Evolutionary conservation across 2,797 vertebrate species (phyloP), one percentile per base, ranked within the genome.

Genomic region (Galagoides demidoff): DNA sequence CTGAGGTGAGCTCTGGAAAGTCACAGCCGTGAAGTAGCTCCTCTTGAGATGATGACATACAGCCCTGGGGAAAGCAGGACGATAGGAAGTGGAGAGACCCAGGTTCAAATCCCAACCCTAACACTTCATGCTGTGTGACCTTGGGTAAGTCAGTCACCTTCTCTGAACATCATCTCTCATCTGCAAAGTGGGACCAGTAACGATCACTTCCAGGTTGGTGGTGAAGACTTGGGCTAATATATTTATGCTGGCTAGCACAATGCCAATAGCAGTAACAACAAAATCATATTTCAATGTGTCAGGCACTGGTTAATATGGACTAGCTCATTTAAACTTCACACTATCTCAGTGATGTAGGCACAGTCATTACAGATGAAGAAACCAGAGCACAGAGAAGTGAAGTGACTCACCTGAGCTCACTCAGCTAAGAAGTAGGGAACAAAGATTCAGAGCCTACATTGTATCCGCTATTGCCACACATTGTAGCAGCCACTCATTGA

Each of bases 401-500:
- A 12, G 66, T 7, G 39, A 52, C 37, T 61, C 49, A 16, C 4
- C 31, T 3, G 70, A 89, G 76, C 23, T 52, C 81, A 3, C 13
- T 39, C 27, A 77, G 31, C 39, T 20, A 55, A 39, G 29, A 49
- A 3, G 49, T 0, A 5, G 23, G 13, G 55, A 29, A 17, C 7
- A 17, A 20, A 12, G 34, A 16, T 20, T 71, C 22, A 20, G 89
- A 34, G 9, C 12, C 61, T 4, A 1, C 23, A 1, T 16, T 11
- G 9, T 13, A 31, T 23, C 20, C 3, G 5, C 64, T 10, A 1
- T 3, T 3, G 17, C 59, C 4, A 7, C 9, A 17, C 1, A 3
- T 19, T 0, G 1, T 25, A 31, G 68, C 59, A 70, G 9, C 45
- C 7, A 12, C 87, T 77, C n/a, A 22, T 22, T n/a, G 34, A 59